Evolutionary conservation across 2,797 vertebrate genomes (phyloP).

Genomic region (Perodicticus potto): DNA sequence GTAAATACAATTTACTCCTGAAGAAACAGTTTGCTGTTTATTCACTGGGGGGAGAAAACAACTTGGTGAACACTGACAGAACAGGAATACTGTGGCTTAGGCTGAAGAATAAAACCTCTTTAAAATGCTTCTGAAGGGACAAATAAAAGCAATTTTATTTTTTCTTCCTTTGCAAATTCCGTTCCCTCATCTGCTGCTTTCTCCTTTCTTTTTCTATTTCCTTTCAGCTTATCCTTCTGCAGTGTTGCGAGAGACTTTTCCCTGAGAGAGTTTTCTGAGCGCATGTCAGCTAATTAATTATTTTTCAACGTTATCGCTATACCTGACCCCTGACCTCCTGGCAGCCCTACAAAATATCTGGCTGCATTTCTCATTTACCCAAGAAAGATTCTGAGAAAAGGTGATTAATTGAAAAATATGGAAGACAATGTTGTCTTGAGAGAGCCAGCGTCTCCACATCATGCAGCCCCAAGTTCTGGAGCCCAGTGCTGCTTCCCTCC

Average conservation of each 20-base stretch:
- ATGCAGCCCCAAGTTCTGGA: conserved; percentile 28
- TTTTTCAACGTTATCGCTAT: conserved; percentile 84
- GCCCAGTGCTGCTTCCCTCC: background rate
- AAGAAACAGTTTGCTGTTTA: conserved; percentile 85
- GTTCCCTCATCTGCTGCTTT: conserved; percentile 35
- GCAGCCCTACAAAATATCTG: conserved; percentile 78
- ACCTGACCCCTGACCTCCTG: conserved; percentile 83
- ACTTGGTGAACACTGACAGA: conserved; percentile 39
- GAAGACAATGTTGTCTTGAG: conserved; percentile 64
- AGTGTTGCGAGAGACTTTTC: conserved; percentile 78
- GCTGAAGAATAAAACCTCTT: conserved; percentile 13
- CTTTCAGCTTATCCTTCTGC: conserved; percentile 74
- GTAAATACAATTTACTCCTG: conserved; percentile 82
- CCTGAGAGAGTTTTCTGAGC: conserved; percentile 83
- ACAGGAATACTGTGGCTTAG: conserved; percentile 59
- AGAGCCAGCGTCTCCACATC: conserved; percentile 29
- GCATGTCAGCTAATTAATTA: conserved; percentile 86
- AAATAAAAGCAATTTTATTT: conserved; percentile 68
- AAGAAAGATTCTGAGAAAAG: conserved; percentile 81
- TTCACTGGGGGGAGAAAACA: conserved; percentile 76
- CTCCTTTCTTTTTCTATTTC: conserved; percentile 79
- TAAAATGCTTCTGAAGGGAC: conserved; percentile 74
- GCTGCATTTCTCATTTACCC: conserved; percentile 76
- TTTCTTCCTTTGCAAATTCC: conserved; percentile 46
- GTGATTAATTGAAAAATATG: conserved; percentile 74